A percentile compares a stretch with the other conserved stretches of the same genome.
These are phyloP conservation scores for Eupeodes luniger DNA, from an alignment of 2,888 invertebrate genomes.

Conservation along the genomic window DNA sequence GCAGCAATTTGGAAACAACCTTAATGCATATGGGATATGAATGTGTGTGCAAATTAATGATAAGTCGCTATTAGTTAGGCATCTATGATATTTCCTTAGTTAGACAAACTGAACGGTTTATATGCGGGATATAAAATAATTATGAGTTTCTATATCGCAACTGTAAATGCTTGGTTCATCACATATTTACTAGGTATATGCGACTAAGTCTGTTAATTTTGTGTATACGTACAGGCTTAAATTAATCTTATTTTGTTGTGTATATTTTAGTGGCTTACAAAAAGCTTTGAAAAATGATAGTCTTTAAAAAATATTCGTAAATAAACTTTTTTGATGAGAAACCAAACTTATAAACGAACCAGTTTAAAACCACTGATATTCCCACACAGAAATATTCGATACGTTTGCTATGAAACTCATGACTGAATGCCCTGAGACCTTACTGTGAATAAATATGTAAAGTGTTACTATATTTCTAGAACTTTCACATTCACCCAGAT, in stretches of 20 bases:
- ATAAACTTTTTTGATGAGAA: too few relatives aligned
- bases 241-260: too few relatives aligned
- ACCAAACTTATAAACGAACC: too few relatives aligned
- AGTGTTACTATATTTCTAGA: constrained; percentile 60
- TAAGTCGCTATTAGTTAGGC: constrained; percentile 45
- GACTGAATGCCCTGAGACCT: constrained; percentile 18
- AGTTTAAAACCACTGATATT: too few relatives aligned
- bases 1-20: constrained; percentile 60
- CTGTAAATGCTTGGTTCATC: not conserved
- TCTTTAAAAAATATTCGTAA: too few relatives aligned
- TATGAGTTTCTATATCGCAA: not conserved
- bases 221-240: too few relatives aligned
- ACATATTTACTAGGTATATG: not conserved
- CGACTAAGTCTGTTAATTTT: not conserved
- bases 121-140: not conserved
- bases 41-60: constrained; percentile 60
- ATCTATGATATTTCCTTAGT: not conserved
- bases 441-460: constrained; percentile 44
- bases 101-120: not conserved
- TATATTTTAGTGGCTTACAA: too few relatives aligned
- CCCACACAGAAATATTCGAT: not conserved
- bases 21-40: too few relatives aligned
- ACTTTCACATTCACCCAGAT: constrained; percentile 43
- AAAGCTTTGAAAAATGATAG: too few relatives aligned
- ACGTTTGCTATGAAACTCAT: constrained; percentile 14